These are phyloP conservation scores for Heliopora coerulea DNA, from an alignment of 92 coral and sea anemone genomes.

Conservation along the genomic window DNA sequence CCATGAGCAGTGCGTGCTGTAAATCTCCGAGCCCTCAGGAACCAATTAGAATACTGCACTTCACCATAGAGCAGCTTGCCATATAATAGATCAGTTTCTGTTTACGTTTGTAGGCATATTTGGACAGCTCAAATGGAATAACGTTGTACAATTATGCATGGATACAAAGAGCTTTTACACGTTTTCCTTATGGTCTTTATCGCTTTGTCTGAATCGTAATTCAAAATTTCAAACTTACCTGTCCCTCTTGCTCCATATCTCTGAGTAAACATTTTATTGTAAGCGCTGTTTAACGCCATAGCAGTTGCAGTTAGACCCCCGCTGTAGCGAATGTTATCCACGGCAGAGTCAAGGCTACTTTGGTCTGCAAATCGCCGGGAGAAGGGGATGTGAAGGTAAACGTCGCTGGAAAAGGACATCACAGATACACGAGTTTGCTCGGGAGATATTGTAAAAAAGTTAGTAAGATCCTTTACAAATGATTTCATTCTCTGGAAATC, in stretches of 20 bases:
- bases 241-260: constrained; percentile 28
- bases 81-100: too few species aligned
- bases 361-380: constrained; percentile 11
- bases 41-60: too few species aligned
- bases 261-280: constrained; percentile 18
- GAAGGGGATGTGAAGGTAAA: constrained; percentile 5
- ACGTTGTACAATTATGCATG: too few species aligned
- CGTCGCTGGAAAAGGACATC: constrained; percentile 14
- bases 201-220: too few species aligned
- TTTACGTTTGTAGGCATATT: too few species aligned
- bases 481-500: constrained; percentile 15
- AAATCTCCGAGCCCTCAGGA: too few species aligned
- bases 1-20: too few species aligned
- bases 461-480: background rate
- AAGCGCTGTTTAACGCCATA: constrained; percentile 14
- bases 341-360: background rate
- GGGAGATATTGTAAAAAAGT: background rate
- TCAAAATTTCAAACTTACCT: too few species aligned
- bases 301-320: constrained; percentile 29
- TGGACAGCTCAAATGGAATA: too few species aligned
- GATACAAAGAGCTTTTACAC: too few species aligned
- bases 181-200: too few species aligned
- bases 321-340: background rate
- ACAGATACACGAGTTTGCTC: constrained; percentile 33
- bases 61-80: too few species aligned